These are phyloP conservation scores for Lepidocyrtinus sp. DNA, from an alignment of 2,888 invertebrate species.

Conservation along the genomic window DNA sequence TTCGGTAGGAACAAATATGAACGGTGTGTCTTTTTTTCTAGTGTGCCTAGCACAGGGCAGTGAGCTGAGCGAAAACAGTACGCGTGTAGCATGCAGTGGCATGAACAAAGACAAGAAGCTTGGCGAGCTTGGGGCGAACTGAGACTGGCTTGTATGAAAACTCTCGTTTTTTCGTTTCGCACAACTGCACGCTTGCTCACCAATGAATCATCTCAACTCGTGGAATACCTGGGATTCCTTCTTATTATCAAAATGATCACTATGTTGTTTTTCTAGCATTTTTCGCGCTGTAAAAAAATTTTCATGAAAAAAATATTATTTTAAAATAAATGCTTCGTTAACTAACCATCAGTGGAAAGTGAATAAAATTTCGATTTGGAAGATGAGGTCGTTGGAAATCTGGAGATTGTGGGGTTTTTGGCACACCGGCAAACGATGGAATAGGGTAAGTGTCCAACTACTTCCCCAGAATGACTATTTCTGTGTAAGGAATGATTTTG, in stretches of 20 bases:
- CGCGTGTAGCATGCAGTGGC: too few species aligned
- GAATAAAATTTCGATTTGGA: conserved; percentile 31
- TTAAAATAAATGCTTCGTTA: too few species aligned
- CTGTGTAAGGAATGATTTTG: conserved; percentile 19
- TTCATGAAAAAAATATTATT: neutral
- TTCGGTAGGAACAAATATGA: neutral
- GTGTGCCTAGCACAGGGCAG: neutral
- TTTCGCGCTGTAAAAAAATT: neutral
- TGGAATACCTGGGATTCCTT: neutral
- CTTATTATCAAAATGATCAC: neutral
- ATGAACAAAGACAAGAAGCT: conserved; percentile 40
- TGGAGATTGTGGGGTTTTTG: conserved; percentile 33
- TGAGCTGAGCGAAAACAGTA: too few species aligned
- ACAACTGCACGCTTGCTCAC: conserved; percentile 19
- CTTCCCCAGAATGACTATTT: conserved; percentile 30
- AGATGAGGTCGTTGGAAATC: conserved; percentile 26
- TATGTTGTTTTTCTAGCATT: neutral
- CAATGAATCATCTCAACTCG: conserved; percentile 39
- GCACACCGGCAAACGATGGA: conserved; percentile 54
- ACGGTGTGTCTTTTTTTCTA: neutral
- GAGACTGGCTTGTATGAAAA: conserved; percentile 45
- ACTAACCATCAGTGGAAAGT: conserved; percentile 44
- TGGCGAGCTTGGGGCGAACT: conserved; percentile 27
- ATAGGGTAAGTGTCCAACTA: conserved; percentile 28
- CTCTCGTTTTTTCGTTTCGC: conserved; percentile 1